Conservation (phyloP, 2,113 vertebrate species). For the Craseonycteris thonglongyai region DNA sequence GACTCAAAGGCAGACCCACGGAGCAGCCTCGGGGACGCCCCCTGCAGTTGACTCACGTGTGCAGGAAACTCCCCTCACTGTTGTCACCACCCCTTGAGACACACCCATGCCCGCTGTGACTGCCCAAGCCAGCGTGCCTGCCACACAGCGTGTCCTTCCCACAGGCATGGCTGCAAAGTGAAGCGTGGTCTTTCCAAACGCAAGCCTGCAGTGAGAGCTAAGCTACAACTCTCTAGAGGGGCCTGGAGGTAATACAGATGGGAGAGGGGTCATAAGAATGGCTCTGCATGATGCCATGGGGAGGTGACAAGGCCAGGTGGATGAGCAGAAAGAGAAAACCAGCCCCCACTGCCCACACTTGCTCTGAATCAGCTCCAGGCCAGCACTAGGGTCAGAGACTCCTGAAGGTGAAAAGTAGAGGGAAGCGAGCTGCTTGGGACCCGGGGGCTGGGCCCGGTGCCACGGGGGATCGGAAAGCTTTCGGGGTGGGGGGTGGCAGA, state of each 20-base stretch:
- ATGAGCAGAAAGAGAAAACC: neutral
- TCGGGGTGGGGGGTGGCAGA: neutral
- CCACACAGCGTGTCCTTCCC: neutral
- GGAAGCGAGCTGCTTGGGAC: neutral
- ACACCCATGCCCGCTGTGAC: fast-evolving
- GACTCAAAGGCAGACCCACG: neutral
- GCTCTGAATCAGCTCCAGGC: neutral
- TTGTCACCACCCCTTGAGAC: neutral
- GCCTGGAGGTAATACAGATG: neutral
- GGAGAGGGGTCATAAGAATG: neutral
- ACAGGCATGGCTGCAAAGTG: fast-evolving
- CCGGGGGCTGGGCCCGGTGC: too few relatives aligned
- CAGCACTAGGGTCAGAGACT: neutral
- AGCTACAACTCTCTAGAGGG: neutral
- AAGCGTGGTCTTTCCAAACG: neutral
- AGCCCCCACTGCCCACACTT: fast-evolving
- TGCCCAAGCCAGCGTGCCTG: neutral
- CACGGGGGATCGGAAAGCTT: neutral
- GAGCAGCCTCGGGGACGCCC: neutral
- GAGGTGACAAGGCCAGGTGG: neutral
- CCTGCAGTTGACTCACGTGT: neutral
- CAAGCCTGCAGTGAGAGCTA: neutral
- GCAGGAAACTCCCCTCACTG: neutral
- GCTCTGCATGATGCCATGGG: neutral
- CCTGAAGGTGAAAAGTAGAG: neutral